Base-by-base conservation (phyloP, 2,113 vertebrate genomes). In the Anguilla rostrata region DNA sequence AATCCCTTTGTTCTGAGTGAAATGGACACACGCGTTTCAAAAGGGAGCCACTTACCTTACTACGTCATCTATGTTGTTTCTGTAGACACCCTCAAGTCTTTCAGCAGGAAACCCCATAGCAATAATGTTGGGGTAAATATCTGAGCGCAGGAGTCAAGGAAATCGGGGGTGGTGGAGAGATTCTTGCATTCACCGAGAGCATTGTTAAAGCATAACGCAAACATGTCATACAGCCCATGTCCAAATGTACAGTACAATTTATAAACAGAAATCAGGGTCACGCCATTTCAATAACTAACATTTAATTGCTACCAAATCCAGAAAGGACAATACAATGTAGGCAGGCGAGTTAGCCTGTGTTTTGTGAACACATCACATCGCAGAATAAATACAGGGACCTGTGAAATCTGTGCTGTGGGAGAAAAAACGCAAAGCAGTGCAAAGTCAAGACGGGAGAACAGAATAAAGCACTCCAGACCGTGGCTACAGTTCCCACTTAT, bases 101-200 rank as follows among this genome's bases (percentile, higher is more conserved):
- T 99, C 98, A 0, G 98, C 98, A 84, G 98, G 98, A 95, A 99
- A 99, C 82, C 98, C 98, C 98, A 99, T 99, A 41, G 98, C 98
- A 87, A 99, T 99, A 92, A 99, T 99, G 94, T 99, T 99, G 56
- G 98, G 98, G 95, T 98, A 99, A 94, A 99, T 99, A 95, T 99
- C 98, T 99, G 96, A 91, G 87, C 12, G 66, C 39, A 57, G 5
- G 78, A 49, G 93, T 97, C 93, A 96, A 78, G 95, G 95, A 97
- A 95, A 87, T 53, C 66, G 49, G n/a, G 22, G 79, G 46, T 18
- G 22, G 39, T 46, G n/a, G 26, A 29, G 71, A 34, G 26, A 66
- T 75, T 34, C 9, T 26, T 75, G 66, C 14, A 46, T 20, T 26
- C 43, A 56, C 29, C 49, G 5, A 75, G 49, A 53, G 49, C 49